phyloP scores from a whole-genome alignment of 2,888 invertebrate species.

The Chironomus riparius region DNA sequence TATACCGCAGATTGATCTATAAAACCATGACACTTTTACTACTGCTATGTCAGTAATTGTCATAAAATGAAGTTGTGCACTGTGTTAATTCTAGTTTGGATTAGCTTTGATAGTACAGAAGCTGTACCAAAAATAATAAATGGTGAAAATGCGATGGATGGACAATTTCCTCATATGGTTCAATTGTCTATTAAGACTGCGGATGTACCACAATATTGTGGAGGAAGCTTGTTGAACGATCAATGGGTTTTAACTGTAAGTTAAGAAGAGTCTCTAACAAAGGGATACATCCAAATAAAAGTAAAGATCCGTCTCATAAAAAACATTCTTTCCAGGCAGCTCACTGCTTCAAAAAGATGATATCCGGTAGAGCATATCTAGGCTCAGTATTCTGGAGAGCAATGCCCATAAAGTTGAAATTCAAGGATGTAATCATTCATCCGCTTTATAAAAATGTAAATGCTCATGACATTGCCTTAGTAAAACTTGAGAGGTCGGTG shows the following conservation, averaged over 20 bases:
- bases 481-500: neutral
- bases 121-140: neutral
- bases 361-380: constrained; percentile 6
- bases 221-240: neutral
- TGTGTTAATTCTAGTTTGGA: too few relatives aligned
- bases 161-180: constrained; percentile 15
- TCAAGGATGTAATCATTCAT: neutral
- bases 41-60: neutral
- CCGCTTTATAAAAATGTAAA: neutral
- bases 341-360: neutral
- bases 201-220: neutral
- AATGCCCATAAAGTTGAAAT: neutral
- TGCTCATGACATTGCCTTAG: constrained; percentile 7
- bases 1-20: neutral
- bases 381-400: neutral
- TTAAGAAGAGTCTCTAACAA: too few relatives aligned
- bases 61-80: neutral
- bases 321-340: constrained; percentile 4
- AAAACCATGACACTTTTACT: neutral
- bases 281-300: too few relatives aligned
- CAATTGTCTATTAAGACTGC: constrained; percentile 4
- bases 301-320: too few relatives aligned
- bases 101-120: too few relatives aligned
- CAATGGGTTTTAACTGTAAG: constrained; percentile 13
- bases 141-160: neutral